Base-by-base conservation (phyloP, 2,797 vertebrate species). In the Acrossocheilus fasciatus region DNA sequence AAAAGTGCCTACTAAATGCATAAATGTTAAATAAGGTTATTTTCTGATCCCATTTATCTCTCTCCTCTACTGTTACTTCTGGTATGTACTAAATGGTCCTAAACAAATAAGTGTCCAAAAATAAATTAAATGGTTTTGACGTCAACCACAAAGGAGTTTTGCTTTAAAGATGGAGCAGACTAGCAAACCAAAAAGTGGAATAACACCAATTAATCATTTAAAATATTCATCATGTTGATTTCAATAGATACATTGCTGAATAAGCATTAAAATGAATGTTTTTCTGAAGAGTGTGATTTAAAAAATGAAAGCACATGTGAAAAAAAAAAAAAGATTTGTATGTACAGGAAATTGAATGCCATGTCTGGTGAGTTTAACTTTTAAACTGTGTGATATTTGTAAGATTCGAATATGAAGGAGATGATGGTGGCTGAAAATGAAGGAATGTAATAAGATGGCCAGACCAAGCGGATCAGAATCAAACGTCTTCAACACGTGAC, bases 391-490 rank as follows among this genome's bases (percentile, higher is more conserved):
- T 4, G 26, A 74, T 59, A 73, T 59, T 57, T 41, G 17, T 59
- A 62, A 62, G 41, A 83, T 47, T 68, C 77, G 45, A 85, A 79
- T 59, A 57, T 12, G 17, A 69, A n/a, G 8, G 30, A 72, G 12
- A 57, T 70, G 75, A 78, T 66, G n/a, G 36, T 41, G 59, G 17
- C 47, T 85, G n/a, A 41, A 57, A 59, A 78, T 85, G 74, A 85
- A 59, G 50, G 4, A 79, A 85, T 59, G 39, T 72, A 79, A 79
- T 70, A 79, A 72, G 76, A 72, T 0, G 26, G 50, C 50, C 36
- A 66, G 36, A 26, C 64, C 76, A 78, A 85, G 76, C 17, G 75
- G 83, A 85, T 79, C 83, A 72, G 17, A 85, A 69, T 79, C 75
- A 23, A 52, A 47, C 11, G 18, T 77, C 74, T 84, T 84, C 45